These are phyloP conservation scores for Brachirus orientalis DNA, from an alignment of 2,113 vertebrate species.

Conservation along the genomic window DNA sequence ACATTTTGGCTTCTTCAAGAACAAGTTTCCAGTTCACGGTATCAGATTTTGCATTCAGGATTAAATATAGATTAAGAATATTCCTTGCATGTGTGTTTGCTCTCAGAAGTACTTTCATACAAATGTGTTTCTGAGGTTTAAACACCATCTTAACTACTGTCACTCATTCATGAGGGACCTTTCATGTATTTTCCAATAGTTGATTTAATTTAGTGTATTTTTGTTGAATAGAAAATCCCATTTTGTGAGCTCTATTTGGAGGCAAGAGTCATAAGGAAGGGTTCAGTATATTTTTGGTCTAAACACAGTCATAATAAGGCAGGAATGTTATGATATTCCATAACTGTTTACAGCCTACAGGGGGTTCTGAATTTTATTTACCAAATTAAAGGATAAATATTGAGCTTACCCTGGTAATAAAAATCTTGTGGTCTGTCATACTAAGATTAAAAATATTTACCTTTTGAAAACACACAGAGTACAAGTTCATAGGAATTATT, in stretches of 20 bases:
- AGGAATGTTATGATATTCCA: neutral
- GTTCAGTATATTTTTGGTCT: neutral
- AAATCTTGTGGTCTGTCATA: neutral
- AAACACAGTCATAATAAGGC: neutral
- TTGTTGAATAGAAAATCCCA: too few relatives aligned
- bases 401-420: neutral
- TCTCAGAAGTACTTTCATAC: neutral
- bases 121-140: neutral
- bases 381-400: neutral
- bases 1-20: neutral
- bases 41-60: too few relatives aligned
- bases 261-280: neutral
- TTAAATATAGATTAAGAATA: too few relatives aligned
- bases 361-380: constrained; percentile 1
- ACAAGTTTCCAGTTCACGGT: neutral
- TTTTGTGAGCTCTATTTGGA: too few relatives aligned
- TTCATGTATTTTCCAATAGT: neutral
- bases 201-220: too few relatives aligned
- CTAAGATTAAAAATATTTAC: too few relatives aligned
- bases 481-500: too few relatives aligned
- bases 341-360: too few relatives aligned
- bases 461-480: too few relatives aligned
- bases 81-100: too few relatives aligned
- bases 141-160: neutral
- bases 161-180: neutral